A percentile compares a stretch with the other conserved stretches of the same genome.
Conservation (phyloP, 2,113 vertebrate species). For the Ictidomys tridecemlineatus region DNA sequence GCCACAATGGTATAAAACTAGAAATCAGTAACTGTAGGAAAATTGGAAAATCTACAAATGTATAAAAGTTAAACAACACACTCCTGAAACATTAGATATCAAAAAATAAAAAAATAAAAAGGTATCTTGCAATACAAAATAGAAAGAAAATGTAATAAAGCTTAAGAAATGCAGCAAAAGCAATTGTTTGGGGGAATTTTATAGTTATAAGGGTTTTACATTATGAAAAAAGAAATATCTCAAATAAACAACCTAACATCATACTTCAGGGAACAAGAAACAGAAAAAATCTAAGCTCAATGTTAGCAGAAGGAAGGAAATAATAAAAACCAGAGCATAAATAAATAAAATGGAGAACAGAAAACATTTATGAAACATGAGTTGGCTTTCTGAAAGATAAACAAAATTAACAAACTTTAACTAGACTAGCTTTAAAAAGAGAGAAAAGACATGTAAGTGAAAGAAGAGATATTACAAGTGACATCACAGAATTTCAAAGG, state of each 20-base stretch:
- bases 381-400: not conserved
- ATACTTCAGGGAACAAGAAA: not conserved
- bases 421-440: not conserved
- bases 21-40: not conserved
- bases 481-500: not conserved
- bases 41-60: not conserved
- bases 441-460: not conserved
- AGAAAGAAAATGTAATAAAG: not conserved
- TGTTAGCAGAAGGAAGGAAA: not conserved
- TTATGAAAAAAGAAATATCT: not conserved
- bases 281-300: not conserved
- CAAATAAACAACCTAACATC: not conserved
- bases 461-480: not conserved
- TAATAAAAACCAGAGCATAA: not conserved
- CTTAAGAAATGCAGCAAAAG: too few species aligned
- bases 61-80: not conserved
- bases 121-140: not conserved
- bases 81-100: too few species aligned
- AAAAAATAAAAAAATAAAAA: too few species aligned
- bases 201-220: not conserved
- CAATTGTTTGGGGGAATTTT: not conserved
- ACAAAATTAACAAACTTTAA: not conserved
- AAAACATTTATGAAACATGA: not conserved
- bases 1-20: not conserved
- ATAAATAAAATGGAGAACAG: not conserved